A percentile compares a stretch with the other conserved stretches of the same genome.
Conservation (phyloP, 1,140 invertebrate genomes). For the Pollicipes pollicipes region DNA sequence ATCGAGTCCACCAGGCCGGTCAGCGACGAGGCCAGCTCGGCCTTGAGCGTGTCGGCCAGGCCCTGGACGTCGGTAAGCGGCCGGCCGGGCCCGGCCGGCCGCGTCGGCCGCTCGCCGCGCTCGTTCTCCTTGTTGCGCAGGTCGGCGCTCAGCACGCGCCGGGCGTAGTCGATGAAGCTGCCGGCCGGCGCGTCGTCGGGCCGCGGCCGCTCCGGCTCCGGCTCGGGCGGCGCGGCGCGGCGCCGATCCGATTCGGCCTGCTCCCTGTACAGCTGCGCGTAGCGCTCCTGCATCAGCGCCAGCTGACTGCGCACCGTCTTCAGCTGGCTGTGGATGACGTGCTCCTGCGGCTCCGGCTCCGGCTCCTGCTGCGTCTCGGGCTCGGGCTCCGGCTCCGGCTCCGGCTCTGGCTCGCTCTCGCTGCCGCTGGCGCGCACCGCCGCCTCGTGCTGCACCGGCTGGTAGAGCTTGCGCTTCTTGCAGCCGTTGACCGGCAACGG, state of each 20-base stretch:
- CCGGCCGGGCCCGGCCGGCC: too few relatives aligned
- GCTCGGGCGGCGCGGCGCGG: neutral
- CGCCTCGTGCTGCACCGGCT: conserved; percentile 75
- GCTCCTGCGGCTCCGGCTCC: too few relatives aligned
- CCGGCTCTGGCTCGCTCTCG: conserved; percentile 14
- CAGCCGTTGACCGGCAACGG: conserved; percentile 46
- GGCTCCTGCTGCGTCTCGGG: neutral
- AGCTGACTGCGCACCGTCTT: conserved; percentile 72
- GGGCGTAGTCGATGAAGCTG: conserved; percentile 2
- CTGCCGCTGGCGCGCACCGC: conserved; percentile 15
- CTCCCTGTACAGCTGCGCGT: conserved; percentile 26
- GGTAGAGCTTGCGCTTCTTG: conserved; percentile 91
- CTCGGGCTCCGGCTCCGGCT: neutral
- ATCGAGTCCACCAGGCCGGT: conserved; percentile 74
- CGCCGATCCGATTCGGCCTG: neutral
- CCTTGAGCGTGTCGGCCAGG: conserved; percentile 69
- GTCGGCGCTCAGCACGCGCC: neutral
- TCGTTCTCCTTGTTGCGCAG: neutral
- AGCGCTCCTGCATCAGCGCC: conserved; percentile 76
- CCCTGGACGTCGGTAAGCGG: conserved; percentile 46
- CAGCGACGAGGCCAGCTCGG: conserved; percentile 65
- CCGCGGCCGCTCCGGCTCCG: too few relatives aligned
- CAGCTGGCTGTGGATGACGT: conserved; percentile 37
- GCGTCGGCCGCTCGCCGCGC: too few relatives aligned
- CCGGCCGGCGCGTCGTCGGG: neutral